Evolutionary conservation across 2,113 vertebrate species (phyloP).

Genomic region (Todiramphus chloris): DNA sequence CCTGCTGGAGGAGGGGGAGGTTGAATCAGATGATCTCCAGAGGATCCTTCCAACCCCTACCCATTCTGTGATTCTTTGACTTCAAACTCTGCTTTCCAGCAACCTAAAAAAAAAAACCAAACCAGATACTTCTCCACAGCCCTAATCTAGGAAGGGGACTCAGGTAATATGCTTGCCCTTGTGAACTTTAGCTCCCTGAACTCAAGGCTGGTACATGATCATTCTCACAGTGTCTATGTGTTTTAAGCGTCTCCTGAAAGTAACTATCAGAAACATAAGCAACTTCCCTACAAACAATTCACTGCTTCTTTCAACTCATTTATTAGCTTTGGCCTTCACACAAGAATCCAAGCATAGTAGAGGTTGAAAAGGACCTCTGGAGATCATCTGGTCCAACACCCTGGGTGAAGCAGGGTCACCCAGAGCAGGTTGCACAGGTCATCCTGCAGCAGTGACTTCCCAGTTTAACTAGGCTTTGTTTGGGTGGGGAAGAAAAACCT

Average conservation of each 20-base stretch:
- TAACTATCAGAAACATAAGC: rapidly evolving
- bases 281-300: not conserved
- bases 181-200: not conserved
- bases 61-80: not conserved
- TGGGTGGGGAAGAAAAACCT: not conserved
- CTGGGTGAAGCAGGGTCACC: not conserved
- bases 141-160: not conserved
- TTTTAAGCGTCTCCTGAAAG: not conserved
- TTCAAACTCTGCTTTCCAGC: not conserved
- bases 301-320: not conserved
- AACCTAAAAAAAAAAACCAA: not conserved
- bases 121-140: not conserved
- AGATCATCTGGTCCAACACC: not conserved
- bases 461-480: not conserved
- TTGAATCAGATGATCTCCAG: not conserved
- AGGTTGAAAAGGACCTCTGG: not conserved
- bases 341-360: too few species aligned
- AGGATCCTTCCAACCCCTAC: not conserved
- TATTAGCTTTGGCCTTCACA: not conserved
- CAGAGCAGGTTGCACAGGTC: too few species aligned
- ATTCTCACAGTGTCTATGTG: not conserved
- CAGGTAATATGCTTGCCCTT: not conserved
- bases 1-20: not conserved
- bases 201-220: not conserved
- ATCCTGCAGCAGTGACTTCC: not conserved